Evolutionary conservation across 2,797 vertebrate genomes (phyloP).

Genomic region (Sebastes trivittatus): DNA sequence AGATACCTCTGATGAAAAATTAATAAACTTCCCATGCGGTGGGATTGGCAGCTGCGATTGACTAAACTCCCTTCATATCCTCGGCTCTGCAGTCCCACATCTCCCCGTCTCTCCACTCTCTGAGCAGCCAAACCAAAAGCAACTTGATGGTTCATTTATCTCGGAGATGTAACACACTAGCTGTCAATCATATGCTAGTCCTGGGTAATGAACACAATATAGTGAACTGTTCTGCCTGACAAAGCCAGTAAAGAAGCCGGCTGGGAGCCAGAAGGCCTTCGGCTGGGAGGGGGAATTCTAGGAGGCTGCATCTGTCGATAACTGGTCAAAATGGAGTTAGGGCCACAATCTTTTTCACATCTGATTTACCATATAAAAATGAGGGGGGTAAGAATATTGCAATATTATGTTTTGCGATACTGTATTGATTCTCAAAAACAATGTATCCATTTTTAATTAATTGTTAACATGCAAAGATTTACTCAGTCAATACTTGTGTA

Average conservation of each 20-base stretch:
- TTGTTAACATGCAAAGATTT: no score
- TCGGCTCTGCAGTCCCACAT: not conserved
- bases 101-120: not conserved
- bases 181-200: not conserved
- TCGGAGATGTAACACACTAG: not conserved
- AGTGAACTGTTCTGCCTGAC: not conserved
- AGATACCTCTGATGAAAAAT: slow-evolving; percentile 26
- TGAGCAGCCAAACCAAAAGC: not conserved
- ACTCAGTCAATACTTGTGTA: no score
- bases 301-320: not conserved
- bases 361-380: not conserved
- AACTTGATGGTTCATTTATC: slow-evolving; percentile 4
- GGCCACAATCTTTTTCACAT: not conserved
- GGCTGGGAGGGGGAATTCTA: not conserved
- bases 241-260: not conserved
- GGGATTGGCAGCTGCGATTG: slow-evolving; percentile 7
- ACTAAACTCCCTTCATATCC: slow-evolving; percentile 2
- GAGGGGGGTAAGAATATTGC: no score
- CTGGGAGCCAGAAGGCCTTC: not conserved
- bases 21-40: not conserved
- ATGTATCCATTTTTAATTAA: no score
- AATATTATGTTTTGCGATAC: no score
- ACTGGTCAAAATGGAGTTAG: not conserved
- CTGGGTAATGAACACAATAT: not conserved
- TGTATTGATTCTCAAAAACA: no score